phyloP scores from a whole-genome alignment of 2,888 invertebrate species.

The Stenichneumon culpator region DNA sequence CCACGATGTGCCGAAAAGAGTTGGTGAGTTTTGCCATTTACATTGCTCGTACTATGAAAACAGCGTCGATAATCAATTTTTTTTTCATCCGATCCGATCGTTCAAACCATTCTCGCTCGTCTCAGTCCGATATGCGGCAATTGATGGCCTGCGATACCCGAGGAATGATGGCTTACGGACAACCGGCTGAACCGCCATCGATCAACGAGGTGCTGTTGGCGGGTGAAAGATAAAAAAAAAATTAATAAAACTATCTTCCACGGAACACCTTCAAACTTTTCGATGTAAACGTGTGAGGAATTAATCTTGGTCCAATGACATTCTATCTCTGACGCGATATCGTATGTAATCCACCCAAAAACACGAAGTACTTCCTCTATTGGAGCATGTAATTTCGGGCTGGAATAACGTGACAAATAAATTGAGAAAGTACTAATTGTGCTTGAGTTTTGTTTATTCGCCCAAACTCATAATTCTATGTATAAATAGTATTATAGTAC shows the following conservation, averaged over 20 bases:
- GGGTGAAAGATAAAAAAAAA: conserved; percentile 25
- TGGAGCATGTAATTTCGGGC: too few species aligned
- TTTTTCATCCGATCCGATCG: not conserved
- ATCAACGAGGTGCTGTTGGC: not conserved
- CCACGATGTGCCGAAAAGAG: conserved; percentile 26
- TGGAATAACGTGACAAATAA: too few species aligned
- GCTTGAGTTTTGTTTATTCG: too few species aligned
- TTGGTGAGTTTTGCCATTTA: conserved; percentile 43
- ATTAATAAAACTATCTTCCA: not conserved
- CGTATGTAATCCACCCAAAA: conserved; percentile 10
- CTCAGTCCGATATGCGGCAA: conserved; percentile 52
- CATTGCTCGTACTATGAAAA: too few species aligned
- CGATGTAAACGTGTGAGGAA: conserved; percentile 18
- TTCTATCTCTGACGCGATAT: conserved; percentile 14
- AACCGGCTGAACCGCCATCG: conserved; percentile 3
- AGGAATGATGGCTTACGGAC: conserved; percentile 14
- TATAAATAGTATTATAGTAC: too few species aligned
- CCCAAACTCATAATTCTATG: too few species aligned
- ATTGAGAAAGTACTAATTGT: too few species aligned
- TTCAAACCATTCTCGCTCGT: not conserved
- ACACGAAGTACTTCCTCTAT: not conserved
- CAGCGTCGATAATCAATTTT: not conserved
- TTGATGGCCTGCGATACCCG: conserved; percentile 39
- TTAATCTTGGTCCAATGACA: not conserved
- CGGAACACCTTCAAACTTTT: not conserved